Evolutionary conservation across 2,888 invertebrate species (phyloP).

Genomic region (Eupithecia centaureata): DNA sequence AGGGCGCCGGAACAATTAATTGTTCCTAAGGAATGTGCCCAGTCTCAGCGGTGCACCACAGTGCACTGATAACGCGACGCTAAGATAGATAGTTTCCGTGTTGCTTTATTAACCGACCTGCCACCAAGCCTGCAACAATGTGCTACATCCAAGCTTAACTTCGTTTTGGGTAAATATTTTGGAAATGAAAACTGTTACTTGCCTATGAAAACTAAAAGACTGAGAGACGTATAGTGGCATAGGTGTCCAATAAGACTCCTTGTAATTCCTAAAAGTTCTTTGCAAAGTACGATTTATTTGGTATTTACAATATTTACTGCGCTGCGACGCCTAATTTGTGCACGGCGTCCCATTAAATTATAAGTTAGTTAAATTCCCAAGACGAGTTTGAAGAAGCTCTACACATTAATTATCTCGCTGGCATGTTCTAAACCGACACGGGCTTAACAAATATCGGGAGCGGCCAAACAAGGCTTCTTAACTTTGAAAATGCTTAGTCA

Average conservation of each 20-base stretch:
- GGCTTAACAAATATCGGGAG: slow-evolving; percentile 77
- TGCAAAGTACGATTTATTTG: background rate
- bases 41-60: slow-evolving; percentile 69
- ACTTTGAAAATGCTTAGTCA: slow-evolving; percentile 73
- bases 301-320: slow-evolving; percentile 18
- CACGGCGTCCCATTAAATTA: slow-evolving; percentile 55
- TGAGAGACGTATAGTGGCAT: background rate
- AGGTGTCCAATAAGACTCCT: background rate
- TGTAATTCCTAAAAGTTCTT: too few species aligned
- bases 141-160: background rate
- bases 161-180: background rate
- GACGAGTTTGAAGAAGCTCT: slow-evolving; percentile 57
- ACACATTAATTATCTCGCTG: slow-evolving; percentile 78
- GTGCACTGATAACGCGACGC: slow-evolving; percentile 67
- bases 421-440: slow-evolving; percentile 73
- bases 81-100: slow-evolving; percentile 58
- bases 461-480: slow-evolving; percentile 72
- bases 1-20: slow-evolving; percentile 69
- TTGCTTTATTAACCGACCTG: slow-evolving; percentile 22
- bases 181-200: too few species aligned
- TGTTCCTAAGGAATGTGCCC: slow-evolving; percentile 67
- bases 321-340: slow-evolving; percentile 32
- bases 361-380: slow-evolving; percentile 66
- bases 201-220: background rate
- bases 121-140: slow-evolving; percentile 3